A percentile compares a stretch with the other conserved stretches of the same genome.
These are phyloP conservation scores for Garrulus glandarius DNA, from an alignment of 2,797 vertebrate genomes.

Conservation along the genomic window DNA sequence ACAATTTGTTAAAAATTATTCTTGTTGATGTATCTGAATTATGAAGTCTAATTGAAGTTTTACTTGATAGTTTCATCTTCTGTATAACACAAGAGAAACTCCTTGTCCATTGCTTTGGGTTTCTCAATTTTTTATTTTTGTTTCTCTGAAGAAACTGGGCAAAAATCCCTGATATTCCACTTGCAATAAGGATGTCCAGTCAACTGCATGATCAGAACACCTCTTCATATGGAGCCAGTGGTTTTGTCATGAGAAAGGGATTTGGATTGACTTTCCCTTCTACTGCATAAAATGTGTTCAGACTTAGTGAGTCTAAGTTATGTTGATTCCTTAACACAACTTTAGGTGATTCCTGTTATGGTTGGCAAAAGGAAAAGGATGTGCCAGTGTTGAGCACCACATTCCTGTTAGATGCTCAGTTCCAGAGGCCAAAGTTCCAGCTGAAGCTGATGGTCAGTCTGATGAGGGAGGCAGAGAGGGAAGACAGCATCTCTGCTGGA, in stretches of 20 bases:
- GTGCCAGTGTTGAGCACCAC: not conserved
- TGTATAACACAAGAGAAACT: not conserved
- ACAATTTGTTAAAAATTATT: constrained; percentile 1
- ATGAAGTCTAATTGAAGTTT: not conserved
- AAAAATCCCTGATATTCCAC: not conserved
- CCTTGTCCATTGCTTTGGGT: not conserved
- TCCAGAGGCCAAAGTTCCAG: not conserved
- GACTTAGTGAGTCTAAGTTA: not conserved
- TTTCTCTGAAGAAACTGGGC: not conserved
- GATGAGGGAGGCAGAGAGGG: not conserved
- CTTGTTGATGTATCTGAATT: not conserved
- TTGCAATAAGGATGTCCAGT: not conserved
- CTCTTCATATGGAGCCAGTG: not conserved
- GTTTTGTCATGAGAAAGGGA: not conserved
- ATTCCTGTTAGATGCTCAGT: not conserved
- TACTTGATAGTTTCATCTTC: not conserved
- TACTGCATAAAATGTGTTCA: not conserved
- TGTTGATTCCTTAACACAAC: not conserved
- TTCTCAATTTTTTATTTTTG: not conserved
- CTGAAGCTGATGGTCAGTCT: not conserved
- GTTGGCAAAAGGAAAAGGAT: not conserved
- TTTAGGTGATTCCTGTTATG: not conserved
- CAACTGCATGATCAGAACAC: not conserved
- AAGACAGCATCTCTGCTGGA: not conserved
- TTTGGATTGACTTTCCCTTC: not conserved